Evolutionary conservation across 2,113 vertebrate genomes (phyloP).

Genomic region (Oryzias melastigma): DNA sequence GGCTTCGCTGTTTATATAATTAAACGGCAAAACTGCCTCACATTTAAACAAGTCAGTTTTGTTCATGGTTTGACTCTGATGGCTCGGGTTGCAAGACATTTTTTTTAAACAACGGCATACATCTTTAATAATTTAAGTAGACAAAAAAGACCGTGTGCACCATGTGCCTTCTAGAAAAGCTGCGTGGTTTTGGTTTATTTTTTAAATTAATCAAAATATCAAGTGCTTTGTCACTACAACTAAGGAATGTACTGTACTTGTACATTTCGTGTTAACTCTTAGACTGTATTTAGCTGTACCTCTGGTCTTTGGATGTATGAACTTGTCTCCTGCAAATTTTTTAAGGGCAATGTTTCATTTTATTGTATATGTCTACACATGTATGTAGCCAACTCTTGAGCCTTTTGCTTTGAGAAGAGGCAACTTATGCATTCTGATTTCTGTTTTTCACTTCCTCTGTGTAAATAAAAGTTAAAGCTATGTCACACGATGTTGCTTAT

Average conservation of each 20-base stretch:
- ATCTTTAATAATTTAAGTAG: conserved; percentile 46
- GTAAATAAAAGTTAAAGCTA: conserved; percentile 79
- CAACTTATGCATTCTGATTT: conserved; percentile 40
- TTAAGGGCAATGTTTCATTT: conserved; percentile 45
- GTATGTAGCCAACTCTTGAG: conserved; percentile 30
- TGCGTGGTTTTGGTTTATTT: conserved; percentile 44
- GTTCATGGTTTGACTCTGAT: conserved; percentile 25
- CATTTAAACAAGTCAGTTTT: conserved; percentile 21
- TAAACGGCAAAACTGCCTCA: conserved; percentile 46
- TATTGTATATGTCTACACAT: conserved; percentile 58
- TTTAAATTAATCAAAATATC: conserved; percentile 45
- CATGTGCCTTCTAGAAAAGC: conserved; percentile 75
- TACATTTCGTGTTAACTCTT: conserved; percentile 69
- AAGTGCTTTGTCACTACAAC: conserved; percentile 57
- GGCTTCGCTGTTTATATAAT: conserved; percentile 35
- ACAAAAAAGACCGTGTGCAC: conserved; percentile 59
- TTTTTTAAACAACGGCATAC: conserved; percentile 32
- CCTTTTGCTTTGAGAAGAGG: conserved; percentile 48
- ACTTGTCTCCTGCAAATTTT: conserved; percentile 30
- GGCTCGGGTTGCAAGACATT: conserved; percentile 30
- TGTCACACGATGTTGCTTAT: conserved; percentile 10
- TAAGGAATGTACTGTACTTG: conserved; percentile 64
- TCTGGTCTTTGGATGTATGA: conserved; percentile 58
- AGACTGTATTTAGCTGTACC: conserved; percentile 63
- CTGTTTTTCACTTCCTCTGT: conserved; percentile 58